Base-by-base conservation (phyloP, 2,888 invertebrate species). In the Cataglyphis livida region DNA sequence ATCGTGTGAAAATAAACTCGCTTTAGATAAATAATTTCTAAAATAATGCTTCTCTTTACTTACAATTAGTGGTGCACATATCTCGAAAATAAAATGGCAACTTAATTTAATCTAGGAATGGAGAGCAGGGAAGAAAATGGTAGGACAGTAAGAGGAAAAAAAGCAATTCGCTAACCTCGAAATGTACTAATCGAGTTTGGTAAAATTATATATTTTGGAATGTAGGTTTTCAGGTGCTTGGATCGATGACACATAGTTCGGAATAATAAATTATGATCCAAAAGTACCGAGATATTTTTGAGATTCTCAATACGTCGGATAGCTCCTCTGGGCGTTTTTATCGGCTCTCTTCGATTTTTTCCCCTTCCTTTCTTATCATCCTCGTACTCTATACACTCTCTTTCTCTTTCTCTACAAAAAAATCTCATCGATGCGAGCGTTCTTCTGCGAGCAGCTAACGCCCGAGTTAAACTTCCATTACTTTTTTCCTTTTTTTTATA, bases 371-470 rank as follows among this genome's bases (percentile, higher is more conserved):
- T 35, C 48, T 74, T 32, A 64, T 74, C 48, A 74, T 74, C 21
- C 18, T 10, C 28, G 35, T 21, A 48, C 28, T 12, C 10, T 35
- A 15, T 35, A 35, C 35, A 25, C 21, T 25, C 21, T 25, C 25
- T 75, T 28, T 21, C 38, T 41, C 32, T 62, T 28, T 28, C 15
- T 57, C 44, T 57, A 35, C 64, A 73, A 59, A 84, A 68, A 62
- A 74, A 82, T 83, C 78, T 74, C 66, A 81, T 85, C 78, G 82
- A 86, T 75, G 32, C 68, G 38, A 75, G 54, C 65, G 78, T 70
- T 75, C 59, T 62, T 70, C 71, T 64, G 12, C 28, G 38, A 70
- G 9, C 78, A 70, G 9, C 74, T 54, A 85, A 85, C 68, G 61
- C 66, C 51, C 74, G 44, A 76, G 71, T 81, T 61, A 73, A 85